Evolutionary conservation across 2,888 invertebrate genomes (phyloP).

Genomic region (Helleia helle): DNA sequence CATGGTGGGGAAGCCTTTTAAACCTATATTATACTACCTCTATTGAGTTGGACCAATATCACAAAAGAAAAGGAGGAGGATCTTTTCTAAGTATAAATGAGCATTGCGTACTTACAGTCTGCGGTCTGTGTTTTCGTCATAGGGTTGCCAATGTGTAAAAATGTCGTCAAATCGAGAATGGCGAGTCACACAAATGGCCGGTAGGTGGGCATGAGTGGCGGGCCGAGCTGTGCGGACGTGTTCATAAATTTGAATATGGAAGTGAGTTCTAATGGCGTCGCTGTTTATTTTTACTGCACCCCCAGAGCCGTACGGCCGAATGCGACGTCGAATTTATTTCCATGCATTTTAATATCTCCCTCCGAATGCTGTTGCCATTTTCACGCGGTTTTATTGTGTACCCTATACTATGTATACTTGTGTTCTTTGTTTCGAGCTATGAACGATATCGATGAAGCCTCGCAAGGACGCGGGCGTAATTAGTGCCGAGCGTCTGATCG

Average conservation of each 20-base stretch:
- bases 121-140: no score
- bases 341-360: slow-evolving; percentile 75
- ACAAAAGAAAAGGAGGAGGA: no score
- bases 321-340: slow-evolving; percentile 76
- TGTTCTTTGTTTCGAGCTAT: slow-evolving; percentile 53
- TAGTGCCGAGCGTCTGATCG: slow-evolving; percentile 32
- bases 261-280: slow-evolving; percentile 75
- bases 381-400: slow-evolving; percentile 69
- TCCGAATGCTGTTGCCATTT: slow-evolving; percentile 72
- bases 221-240: slow-evolving; percentile 46
- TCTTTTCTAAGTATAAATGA: no score
- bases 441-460: slow-evolving; percentile 54
- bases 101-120: no score
- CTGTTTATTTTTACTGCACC: slow-evolving; percentile 76
- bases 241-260: slow-evolving; percentile 76
- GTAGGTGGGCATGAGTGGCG: slow-evolving; percentile 35
- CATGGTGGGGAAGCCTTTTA: no score
- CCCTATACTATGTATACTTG: slow-evolving; percentile 38
- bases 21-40: no score
- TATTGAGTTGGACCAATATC: no score
- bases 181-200: slow-evolving; percentile 45
- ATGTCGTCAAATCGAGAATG: slow-evolving; percentile 56
- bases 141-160: slow-evolving; percentile 27
- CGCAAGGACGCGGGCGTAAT: slow-evolving; percentile 49
- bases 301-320: slow-evolving; percentile 71